phyloP scores from a whole-genome alignment of 2,888 invertebrate genomes.

The Alentia gelatinosa region DNA sequence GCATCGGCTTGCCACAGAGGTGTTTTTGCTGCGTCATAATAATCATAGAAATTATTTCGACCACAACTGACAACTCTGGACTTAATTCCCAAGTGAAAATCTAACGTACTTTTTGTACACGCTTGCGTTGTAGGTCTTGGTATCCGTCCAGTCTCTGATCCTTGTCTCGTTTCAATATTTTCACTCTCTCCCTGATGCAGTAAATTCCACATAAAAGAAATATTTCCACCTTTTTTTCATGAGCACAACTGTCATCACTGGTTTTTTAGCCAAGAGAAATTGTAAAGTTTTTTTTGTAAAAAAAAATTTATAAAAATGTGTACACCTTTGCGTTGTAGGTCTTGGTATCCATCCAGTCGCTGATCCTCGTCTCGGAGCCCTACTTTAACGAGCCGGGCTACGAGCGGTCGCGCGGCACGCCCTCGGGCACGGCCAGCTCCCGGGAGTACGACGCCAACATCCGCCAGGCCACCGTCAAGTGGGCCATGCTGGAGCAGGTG shows the following conservation, averaged over 20 bases:
- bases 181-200: too few species aligned
- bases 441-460: constrained; percentile 97
- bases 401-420: constrained; percentile 80
- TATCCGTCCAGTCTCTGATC: constrained; percentile 81
- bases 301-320: not conserved
- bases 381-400: constrained; percentile 82
- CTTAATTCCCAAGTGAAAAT: too few species aligned
- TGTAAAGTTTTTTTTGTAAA: not conserved
- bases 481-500: constrained; percentile 97
- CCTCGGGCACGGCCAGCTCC: constrained; percentile 91
- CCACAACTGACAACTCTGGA: too few species aligned
- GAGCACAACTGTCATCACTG: too few species aligned
- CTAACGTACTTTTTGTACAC: not conserved
- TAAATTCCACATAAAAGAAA: too few species aligned
- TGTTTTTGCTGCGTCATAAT: too few species aligned
- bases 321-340: constrained; percentile 70
- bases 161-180: constrained; percentile 81
- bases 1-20: too few species aligned
- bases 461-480: constrained; percentile 95
- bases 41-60: too few species aligned
- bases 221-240: too few species aligned
- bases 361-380: constrained; percentile 81
- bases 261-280: too few species aligned
- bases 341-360: constrained; percentile 81
- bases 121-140: constrained; percentile 76